Percentiles rank a stretch among this genome's conserved stretches.
Conservation (phyloP, 2,797 vertebrate genomes). For the Tenualosa ilisha region DNA sequence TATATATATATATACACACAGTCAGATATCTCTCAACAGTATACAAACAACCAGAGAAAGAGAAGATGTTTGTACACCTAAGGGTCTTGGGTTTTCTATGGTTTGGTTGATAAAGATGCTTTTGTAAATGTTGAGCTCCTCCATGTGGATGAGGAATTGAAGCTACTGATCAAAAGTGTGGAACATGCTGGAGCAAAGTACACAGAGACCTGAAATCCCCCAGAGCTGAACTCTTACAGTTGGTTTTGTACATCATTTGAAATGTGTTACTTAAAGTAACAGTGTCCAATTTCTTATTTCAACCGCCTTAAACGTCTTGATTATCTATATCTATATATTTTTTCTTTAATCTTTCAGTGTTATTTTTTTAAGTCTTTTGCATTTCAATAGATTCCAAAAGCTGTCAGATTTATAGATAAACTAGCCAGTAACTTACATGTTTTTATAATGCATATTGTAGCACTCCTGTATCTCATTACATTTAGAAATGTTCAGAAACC, state of each 20-base stretch:
- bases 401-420: conserved; percentile 77
- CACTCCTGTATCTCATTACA: conserved; percentile 79
- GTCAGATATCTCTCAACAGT: conserved; percentile 62
- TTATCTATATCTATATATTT: conserved; percentile 74
- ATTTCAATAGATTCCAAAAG: conserved; percentile 76
- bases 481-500: conserved; percentile 73
- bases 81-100: conserved; percentile 67
- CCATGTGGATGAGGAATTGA: conserved; percentile 60
- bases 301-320: conserved; percentile 83
- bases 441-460: conserved; percentile 86
- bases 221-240: conserved; percentile 72
- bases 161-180: conserved; percentile 40
- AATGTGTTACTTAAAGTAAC: conserved; percentile 62
- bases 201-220: conserved; percentile 72
- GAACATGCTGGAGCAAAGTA: conserved; percentile 64
- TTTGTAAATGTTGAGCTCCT: conserved; percentile 73
- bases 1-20: conserved; percentile 63
- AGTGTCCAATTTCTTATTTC: conserved; percentile 76
- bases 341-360: conserved; percentile 70
- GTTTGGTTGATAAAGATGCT: conserved; percentile 69
- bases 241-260: conserved; percentile 75
- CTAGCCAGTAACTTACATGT: conserved; percentile 76
- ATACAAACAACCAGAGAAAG: conserved; percentile 61
- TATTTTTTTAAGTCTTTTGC: conserved; percentile 72
- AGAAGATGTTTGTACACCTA: conserved; percentile 64